Percentiles rank a stretch among this genome's conserved stretches.
Evolutionary conservation across 2,113 vertebrate genomes (phyloP).

Genomic region (Myotis brandtii): DNA sequence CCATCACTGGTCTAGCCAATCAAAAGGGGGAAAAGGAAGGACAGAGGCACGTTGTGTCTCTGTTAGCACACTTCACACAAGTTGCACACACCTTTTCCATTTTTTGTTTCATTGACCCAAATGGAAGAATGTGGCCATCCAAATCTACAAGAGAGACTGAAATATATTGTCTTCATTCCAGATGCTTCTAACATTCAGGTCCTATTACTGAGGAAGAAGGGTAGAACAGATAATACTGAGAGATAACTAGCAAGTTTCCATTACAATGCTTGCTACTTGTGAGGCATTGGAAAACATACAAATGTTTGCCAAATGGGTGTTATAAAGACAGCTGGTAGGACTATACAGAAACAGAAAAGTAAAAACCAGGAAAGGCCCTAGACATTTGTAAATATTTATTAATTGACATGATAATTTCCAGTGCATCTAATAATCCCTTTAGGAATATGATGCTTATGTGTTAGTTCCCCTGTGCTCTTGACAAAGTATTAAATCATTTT

Average conservation of each 20-base stretch:
- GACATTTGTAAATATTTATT: slow-evolving; percentile 9
- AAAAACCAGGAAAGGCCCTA: neutral
- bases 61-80: neutral
- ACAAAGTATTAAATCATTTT: slow-evolving; percentile 36
- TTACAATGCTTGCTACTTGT: neutral
- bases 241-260: neutral
- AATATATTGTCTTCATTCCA: neutral
- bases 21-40: neutral
- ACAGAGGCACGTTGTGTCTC: neutral
- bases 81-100: neutral
- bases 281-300: neutral
- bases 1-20: neutral
- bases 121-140: neutral
- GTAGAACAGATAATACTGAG: neutral
- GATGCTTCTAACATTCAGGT: neutral
- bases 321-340: neutral
- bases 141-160: neutral
- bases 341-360: neutral
- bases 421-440: neutral
- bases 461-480: slow-evolving; percentile 17
- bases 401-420: neutral
- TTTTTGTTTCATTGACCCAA: neutral
- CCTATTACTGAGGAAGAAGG: neutral
- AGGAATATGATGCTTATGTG: neutral
- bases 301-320: neutral